Evolutionary conservation across 2,113 vertebrate genomes (phyloP), one percentile per base, ranked within the genome.

Genomic region (Megaptera novaeangliae): DNA sequence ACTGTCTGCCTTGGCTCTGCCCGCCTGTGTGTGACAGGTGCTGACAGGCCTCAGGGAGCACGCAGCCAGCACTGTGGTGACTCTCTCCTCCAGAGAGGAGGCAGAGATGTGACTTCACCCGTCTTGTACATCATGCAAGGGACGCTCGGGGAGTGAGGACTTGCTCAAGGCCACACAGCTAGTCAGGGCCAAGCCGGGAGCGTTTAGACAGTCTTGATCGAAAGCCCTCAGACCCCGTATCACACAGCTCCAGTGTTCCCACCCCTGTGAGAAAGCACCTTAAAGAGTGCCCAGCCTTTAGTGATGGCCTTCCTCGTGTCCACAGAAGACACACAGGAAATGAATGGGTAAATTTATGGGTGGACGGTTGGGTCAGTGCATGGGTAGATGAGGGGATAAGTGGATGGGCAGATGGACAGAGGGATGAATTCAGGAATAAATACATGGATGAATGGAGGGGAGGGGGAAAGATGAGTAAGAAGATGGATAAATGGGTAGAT

Each of bases 51-150:
- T 36, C 10, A 2, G 3, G 2, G 84, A 31, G 17, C 21, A 8
- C 1, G 3, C 14, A 13, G 27, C 61, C 4, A 0, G 34, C 29
- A 1, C 23, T 3, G 10, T 1, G 10, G 25, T 34, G 6, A n/a
- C 20, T 17, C 34, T 36, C 41, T 6, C 41, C 41, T 41, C 41
- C 4, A 6, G 2, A 3, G 34, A n/a, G 14, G 25, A 69, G 52
- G 59, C 6, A 41, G 44, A 74, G 4, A 2, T 44, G 5, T 4
- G 9, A 63, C 36, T 1, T 18, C 3, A 4, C 31, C 68, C 3
- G 2, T 2, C 52, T 44, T 1, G 3, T 20, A 14, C 2, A 7
- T 21, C 41, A 10, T 68, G 21, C n/a, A 52, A 23, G 14, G 34
- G 68, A 36, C 46, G 27, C 29, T 52, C 23, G 2, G 11, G 41